These are phyloP conservation scores for Psephotus haematonotus DNA, from an alignment of 2,113 vertebrate genomes.

Conservation along the genomic window DNA sequence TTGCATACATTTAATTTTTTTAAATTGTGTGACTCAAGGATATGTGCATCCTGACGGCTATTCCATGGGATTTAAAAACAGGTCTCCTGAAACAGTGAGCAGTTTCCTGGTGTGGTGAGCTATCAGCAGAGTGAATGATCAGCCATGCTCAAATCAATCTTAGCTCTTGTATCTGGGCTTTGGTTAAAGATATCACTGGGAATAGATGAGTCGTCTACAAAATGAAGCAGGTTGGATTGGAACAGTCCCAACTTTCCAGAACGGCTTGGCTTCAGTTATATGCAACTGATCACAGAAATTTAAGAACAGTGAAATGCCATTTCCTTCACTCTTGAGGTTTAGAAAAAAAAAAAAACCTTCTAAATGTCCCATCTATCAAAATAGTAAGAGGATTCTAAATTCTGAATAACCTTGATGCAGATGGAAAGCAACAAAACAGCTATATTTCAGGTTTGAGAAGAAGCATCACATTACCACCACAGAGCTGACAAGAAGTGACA, in stretches of 20 bases:
- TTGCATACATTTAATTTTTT: not conserved
- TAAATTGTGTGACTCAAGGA: not conserved
- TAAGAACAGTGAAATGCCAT: not conserved
- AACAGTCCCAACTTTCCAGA: not conserved
- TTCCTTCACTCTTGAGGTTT: not conserved
- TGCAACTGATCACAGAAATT: not conserved
- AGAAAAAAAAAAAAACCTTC: not conserved
- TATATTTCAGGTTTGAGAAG: slow-evolving; percentile 1
- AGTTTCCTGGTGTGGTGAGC: not conserved
- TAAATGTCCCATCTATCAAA: slow-evolving; percentile 29
- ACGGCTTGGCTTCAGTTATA: not conserved
- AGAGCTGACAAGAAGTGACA: slow-evolving; percentile 58
- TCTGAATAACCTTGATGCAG: slow-evolving; percentile 16
- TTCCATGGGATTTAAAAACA: not conserved
- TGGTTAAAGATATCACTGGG: not conserved
- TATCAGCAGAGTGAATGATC: not conserved
- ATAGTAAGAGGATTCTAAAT: slow-evolving; percentile 25
- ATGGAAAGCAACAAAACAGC: slow-evolving; percentile 15
- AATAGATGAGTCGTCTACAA: not conserved
- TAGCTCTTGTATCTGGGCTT: not conserved
- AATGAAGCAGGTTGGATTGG: not conserved
- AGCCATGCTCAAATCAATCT: not conserved
- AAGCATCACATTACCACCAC: not conserved
- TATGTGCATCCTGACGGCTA: not conserved
- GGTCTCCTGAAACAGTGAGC: not conserved